A percentile compares a stretch with the other conserved stretches of the same genome.
phyloP scores from a whole-genome alignment of 2,113 vertebrate species.

The Craseonycteris thonglongyai region DNA sequence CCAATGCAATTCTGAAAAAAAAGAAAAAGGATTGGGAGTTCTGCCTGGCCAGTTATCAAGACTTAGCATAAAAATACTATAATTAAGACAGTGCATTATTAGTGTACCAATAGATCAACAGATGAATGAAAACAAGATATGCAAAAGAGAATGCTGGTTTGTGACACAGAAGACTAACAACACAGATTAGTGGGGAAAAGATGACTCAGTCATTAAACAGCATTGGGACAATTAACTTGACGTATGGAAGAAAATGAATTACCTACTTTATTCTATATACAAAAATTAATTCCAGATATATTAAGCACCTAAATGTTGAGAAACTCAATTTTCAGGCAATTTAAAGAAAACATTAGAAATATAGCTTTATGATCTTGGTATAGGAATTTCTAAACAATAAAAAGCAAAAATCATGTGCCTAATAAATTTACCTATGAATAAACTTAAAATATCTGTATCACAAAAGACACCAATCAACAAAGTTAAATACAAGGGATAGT shows the following conservation, averaged over 20 bases:
- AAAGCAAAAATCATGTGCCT: background rate
- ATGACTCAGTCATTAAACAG: background rate
- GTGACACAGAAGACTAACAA: background rate
- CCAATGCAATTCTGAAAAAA: background rate
- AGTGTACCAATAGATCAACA: background rate
- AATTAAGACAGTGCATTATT: background rate
- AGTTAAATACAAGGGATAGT: background rate
- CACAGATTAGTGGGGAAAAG: background rate
- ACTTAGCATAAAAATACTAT: background rate
- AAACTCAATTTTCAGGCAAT: conserved; percentile 16
- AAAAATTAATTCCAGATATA: background rate
- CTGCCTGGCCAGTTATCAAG: background rate
- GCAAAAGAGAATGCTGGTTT: background rate
- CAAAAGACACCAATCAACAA: background rate
- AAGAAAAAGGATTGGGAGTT: background rate
- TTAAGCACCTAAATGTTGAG: background rate
- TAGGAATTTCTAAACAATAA: conserved; percentile 22
- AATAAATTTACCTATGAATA: background rate
- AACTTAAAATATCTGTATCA: background rate
- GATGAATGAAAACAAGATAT: background rate
- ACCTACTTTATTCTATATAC: background rate
- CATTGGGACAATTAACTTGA: background rate
- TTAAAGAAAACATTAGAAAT: conserved; percentile 18
- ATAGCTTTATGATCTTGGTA: background rate
- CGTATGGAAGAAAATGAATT: background rate